Evolutionary conservation across 2,888 invertebrate species (phyloP), one percentile per base, ranked within the genome.

Genomic region (Spisula solida): DNA sequence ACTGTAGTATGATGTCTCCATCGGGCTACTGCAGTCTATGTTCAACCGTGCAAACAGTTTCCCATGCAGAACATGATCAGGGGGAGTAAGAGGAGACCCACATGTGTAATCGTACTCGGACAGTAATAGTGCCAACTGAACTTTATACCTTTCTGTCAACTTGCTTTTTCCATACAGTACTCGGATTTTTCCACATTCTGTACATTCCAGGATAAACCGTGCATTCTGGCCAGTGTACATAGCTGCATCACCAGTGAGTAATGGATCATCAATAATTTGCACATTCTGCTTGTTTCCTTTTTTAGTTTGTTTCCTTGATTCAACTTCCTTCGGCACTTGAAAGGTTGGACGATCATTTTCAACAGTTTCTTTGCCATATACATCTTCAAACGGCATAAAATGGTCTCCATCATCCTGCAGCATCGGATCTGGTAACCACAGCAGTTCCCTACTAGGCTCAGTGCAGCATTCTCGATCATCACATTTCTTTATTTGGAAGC

Each of bases 401-500:
- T 55, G 55, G 2, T 55, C 55, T 20, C 18, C 14, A 55, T 4
- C 55, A 14, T 55, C 55, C 18, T 12, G 8, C 20, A 20, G 55
- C 14, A 55, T 4, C 2, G 18, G 55, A 55, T 20, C 20, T 55
- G 20, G 55, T 4, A 55, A 20, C 55, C 47, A 47, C 47, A 12
- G 12, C 47, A 47, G 47, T 47, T 47, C 47, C 47, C 12, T 5
- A 47, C 47, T 47, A 12, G 47, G 47, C 47, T 47, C 60, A 16
- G 82, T 6, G 85, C 86, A 89, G 78, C 82, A 86, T 2, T 56
- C 31, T 34, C 25, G 16, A 81, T 89, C 41, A 14, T 48, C 75
- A 48, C 86, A 89, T 81, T 89, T 84, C 31, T 70, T 48, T 4
- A 86, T 41, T 47, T 89, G 89, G 75, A 89, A 87, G 14, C 34